Evolutionary conservation across 2,113 vertebrate species (phyloP).

Genomic region (Chascanopsetta lugubris): DNA sequence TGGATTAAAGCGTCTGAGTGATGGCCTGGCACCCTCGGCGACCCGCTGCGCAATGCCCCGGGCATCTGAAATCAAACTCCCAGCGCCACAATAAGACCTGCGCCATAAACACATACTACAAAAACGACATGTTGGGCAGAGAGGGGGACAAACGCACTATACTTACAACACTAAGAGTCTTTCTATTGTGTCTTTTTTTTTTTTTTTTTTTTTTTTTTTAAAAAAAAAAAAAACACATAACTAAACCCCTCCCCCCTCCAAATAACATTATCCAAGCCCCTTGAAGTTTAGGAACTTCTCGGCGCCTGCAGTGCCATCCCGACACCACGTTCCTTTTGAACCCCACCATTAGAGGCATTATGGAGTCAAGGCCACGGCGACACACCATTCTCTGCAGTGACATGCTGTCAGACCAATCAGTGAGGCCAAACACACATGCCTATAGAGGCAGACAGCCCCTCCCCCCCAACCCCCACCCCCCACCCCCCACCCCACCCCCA

Average conservation of each 20-base stretch:
- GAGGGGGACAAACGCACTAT: constrained; percentile 4
- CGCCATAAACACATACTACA: constrained; percentile 6
- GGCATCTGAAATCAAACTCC: too few species aligned
- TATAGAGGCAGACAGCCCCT: constrained; percentile 74
- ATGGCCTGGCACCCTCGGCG: constrained; percentile 63
- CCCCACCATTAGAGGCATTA: constrained; percentile 65
- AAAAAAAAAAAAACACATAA: too few species aligned
- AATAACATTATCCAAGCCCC: constrained; percentile 53
- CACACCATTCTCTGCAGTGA: constrained; percentile 61
- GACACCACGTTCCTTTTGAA: constrained; percentile 44
- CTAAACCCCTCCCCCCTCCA: constrained; percentile 1
- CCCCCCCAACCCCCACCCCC: too few species aligned
- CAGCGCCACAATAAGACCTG: constrained; percentile 36
- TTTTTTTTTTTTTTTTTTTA: constrained; percentile 19
- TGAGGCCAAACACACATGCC: constrained; percentile 62
- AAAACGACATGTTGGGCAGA: constrained; percentile 23
- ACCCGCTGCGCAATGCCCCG: constrained; percentile 66
- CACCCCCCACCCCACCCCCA: too few species aligned
- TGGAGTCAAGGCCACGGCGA: constrained; percentile 61
- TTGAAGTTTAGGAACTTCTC: constrained; percentile 65
- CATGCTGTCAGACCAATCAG: constrained; percentile 79
- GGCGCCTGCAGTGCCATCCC: constrained; percentile 50
- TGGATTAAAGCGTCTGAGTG: constrained; percentile 77
- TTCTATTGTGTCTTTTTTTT: constrained; percentile 6
- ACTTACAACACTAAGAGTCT: constrained; percentile 5